These are phyloP conservation scores for Sarcophaga subvicina DNA, from an alignment of 2,888 invertebrate species.

Conservation along the genomic window DNA sequence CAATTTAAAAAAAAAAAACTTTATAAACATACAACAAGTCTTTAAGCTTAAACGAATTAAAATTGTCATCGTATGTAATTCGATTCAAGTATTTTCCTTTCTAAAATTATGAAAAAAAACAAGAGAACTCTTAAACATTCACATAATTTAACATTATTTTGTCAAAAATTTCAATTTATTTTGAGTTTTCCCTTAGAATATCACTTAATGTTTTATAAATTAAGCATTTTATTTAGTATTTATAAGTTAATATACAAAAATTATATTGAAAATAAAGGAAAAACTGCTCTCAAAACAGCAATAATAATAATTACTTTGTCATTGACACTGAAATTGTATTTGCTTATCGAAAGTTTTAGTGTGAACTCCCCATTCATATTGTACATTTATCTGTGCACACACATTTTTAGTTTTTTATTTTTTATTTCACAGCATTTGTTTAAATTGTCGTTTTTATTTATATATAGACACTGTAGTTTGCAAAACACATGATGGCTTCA, in stretches of 20 bases:
- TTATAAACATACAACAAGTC: slow-evolving; percentile 19
- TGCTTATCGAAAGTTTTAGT: background rate
- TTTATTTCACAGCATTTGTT: background rate
- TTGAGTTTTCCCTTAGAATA: slow-evolving; percentile 29
- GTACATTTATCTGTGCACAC: background rate
- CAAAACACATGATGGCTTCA: too few relatives aligned
- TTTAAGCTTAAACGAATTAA: slow-evolving; percentile 16
- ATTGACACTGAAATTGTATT: slow-evolving; percentile 47
- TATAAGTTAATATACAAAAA: slow-evolving; percentile 50
- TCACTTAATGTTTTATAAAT: slow-evolving; percentile 41
- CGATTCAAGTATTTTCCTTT: slow-evolving; percentile 16
- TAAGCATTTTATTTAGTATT: slow-evolving; percentile 57
- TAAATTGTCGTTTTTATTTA: background rate
- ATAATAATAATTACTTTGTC: slow-evolving; percentile 27
- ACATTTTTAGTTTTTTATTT: background rate
- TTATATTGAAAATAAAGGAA: slow-evolving; percentile 44
- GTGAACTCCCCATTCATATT: background rate
- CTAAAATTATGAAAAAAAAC: slow-evolving; percentile 7
- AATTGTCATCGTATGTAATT: slow-evolving; percentile 45
- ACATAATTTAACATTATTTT: slow-evolving; percentile 17
- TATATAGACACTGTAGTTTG: too few relatives aligned
- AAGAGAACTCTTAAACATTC: slow-evolving; percentile 26
- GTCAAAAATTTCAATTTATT: slow-evolving; percentile 14
- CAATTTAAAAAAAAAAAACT: slow-evolving; percentile 11
- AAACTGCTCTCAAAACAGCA: slow-evolving; percentile 34